Base-by-base conservation (phyloP, 2,113 vertebrate genomes). In the Syngnathus floridae region DNA sequence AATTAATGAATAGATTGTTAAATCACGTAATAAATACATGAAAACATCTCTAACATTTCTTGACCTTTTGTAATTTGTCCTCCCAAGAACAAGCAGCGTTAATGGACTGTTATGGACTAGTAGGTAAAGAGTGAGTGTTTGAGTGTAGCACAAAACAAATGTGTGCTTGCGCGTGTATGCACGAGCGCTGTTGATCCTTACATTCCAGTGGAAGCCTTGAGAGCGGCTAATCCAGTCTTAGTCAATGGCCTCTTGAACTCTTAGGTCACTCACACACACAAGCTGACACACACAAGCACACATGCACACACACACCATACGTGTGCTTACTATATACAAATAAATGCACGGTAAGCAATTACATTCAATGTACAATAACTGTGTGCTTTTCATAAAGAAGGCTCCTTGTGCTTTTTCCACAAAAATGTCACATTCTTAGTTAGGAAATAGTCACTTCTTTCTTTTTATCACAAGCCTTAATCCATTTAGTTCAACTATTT, bases 201-300 rank as follows among this genome's bases (percentile, higher is more conserved):
- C 81, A 86, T 86, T 85, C 84, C 83, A 72, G 41, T 19, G 61
- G 74, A 78, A 75, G 73, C 68, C 71, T 78, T 64, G 43, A 77
- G 67, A 83, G 80, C 75, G 66, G 77, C 77, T 83, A 82, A 86
- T 86, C 78, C 80, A 75, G 70, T 66, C 16, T 74, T 35, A 77
- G 61, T 73, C 54, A 70, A 85, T 81, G 78, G 69, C 38, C 72
- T 60, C 56, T 76, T 80, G 59, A 80, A 80, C 75, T 76, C 38
- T 49, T 1, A 60, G 74, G 73, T 71, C 70, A 63, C 68, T 3
- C 51, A 17, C 26, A 31, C 26, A 31, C 26, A 31, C 26, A 31
- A 31, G 12, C 40, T 41, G 9, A 11, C 19, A 41, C 37, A n/a
- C 17, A 59, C 56, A 35, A 12, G 38, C 56, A 38, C 35, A 37